These are phyloP conservation scores for Siniperca undulata DNA, from an alignment of 2,797 vertebrate species.

Conservation along the genomic window DNA sequence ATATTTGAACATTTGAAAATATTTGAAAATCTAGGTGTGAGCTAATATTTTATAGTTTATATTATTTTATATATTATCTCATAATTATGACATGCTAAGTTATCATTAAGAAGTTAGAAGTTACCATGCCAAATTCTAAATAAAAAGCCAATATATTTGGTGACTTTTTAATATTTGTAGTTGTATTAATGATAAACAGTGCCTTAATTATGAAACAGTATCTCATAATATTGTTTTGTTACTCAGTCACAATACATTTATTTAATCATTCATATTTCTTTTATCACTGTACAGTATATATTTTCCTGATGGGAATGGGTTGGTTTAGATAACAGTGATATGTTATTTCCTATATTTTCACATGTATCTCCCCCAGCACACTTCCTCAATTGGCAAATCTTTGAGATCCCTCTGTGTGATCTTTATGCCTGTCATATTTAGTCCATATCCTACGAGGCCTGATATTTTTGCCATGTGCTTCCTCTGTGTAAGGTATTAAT, in stretches of 20 bases:
- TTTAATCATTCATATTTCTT: not conserved
- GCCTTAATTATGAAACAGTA: not conserved
- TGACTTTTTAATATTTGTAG: too few relatives aligned
- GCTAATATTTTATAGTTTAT: not conserved
- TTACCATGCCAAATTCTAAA: not conserved
- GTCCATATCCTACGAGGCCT: constrained; percentile 75
- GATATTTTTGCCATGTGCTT: constrained; percentile 80
- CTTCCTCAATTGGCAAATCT: constrained; percentile 43
- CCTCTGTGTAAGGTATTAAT: constrained; percentile 82
- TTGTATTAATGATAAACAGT: not conserved
- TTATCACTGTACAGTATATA: not conserved
- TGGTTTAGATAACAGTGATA: not conserved
- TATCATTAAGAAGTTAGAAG: not conserved
- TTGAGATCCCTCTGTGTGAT: constrained; percentile 71
- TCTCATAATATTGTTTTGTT: not conserved
- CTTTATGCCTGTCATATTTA: constrained; percentile 78
- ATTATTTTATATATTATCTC: not conserved
- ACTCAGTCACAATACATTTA: not conserved
- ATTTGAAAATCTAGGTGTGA: not conserved
- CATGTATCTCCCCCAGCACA: not conserved
- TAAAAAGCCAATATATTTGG: not conserved
- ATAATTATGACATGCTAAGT: not conserved
- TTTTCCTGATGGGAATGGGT: not conserved
- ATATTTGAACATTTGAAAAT: too few relatives aligned
- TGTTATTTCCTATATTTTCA: constrained; percentile 1